Percentiles rank a stretch among this genome's conserved stretches.
phyloP scores from a whole-genome alignment of 1,140 invertebrate genomes.

The Drosophila azteca region DNA sequence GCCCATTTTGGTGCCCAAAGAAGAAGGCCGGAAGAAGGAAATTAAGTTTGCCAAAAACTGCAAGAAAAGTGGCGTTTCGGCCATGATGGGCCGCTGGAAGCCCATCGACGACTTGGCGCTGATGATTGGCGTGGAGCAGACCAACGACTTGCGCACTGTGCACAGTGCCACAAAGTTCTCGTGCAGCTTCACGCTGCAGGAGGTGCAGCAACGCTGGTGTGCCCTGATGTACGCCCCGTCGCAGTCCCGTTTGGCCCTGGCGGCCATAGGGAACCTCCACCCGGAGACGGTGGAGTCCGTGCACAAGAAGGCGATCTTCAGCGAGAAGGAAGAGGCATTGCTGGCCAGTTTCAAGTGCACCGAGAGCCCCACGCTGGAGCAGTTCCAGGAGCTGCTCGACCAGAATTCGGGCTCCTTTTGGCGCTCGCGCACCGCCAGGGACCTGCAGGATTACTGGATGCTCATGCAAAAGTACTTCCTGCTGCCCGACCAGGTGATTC shows the following conservation, averaged over 20 bases:
- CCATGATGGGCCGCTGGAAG: constrained; percentile 94
- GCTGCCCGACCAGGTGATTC: constrained; percentile 93
- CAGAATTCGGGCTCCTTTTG: constrained; percentile 94
- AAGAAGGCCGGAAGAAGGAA: too few species aligned
- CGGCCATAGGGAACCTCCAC: constrained; percentile 96
- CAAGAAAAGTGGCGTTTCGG: too few species aligned
- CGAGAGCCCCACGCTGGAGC: constrained; percentile 88
- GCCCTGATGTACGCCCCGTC: constrained; percentile 96
- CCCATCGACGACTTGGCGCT: constrained; percentile 97
- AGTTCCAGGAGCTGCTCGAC: constrained; percentile 94
- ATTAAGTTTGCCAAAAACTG: too few species aligned
- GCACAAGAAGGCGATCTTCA: constrained; percentile 95
- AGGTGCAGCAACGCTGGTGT: constrained; percentile 98
- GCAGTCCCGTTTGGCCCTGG: constrained; percentile 93
- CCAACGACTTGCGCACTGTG: constrained; percentile 93
- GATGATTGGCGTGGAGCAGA: constrained; percentile 96
- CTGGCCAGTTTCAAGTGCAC: constrained; percentile 90
- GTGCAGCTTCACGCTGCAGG: constrained; percentile 95
- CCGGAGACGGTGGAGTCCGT: constrained; percentile 94
- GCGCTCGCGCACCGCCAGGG: constrained; percentile 92
- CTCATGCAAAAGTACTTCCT: constrained; percentile 96
- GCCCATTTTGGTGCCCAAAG: too few species aligned
- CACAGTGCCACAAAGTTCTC: constrained; percentile 97
- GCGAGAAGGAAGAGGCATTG: constrained; percentile 94
- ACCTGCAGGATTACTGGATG: constrained; percentile 94